Conservation (phyloP, 2,113 vertebrate species). For the Psettodes erumei region DNA sequence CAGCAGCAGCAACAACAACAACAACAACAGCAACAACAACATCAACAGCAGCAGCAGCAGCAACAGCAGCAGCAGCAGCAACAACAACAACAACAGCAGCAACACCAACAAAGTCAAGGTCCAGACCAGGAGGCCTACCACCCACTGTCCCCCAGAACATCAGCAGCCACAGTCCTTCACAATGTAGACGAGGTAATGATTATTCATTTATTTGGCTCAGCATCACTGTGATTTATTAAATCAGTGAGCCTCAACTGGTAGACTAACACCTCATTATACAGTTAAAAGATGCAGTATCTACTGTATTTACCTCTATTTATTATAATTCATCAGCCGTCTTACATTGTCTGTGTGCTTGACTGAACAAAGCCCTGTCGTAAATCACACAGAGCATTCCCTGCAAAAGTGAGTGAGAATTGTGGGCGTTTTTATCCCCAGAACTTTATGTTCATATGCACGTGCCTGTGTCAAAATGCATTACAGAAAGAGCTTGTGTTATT, state of each 20-base stretch:
- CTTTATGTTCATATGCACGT: not conserved
- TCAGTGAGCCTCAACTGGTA: not conserved
- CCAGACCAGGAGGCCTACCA: conserved; percentile 92
- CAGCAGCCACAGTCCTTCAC: conserved; percentile 93
- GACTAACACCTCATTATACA: not conserved
- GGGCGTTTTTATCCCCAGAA: not conserved
- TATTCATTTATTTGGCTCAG: not conserved
- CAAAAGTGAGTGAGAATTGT: not conserved
- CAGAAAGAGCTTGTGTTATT: not conserved
- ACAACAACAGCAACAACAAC: conserved; percentile 64
- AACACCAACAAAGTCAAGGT: conserved; percentile 79
- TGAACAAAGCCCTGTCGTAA: not conserved
- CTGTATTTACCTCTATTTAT: not conserved
- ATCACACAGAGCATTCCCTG: not conserved
- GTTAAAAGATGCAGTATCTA: not conserved
- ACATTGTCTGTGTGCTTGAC: not conserved
- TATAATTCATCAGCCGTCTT: not conserved
- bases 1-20: conserved; percentile 73
- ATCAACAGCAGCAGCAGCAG: conserved; percentile 81
- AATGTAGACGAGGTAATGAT: conserved; percentile 94
- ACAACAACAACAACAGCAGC: conserved; percentile 63
- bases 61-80: conserved; percentile 68
- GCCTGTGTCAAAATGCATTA: not conserved
- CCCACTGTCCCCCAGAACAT: conserved; percentile 89
- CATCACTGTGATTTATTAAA: not conserved